These are phyloP conservation scores for Lichenostomus cassidix DNA, from an alignment of 2,113 vertebrate species.

Conservation along the genomic window DNA sequence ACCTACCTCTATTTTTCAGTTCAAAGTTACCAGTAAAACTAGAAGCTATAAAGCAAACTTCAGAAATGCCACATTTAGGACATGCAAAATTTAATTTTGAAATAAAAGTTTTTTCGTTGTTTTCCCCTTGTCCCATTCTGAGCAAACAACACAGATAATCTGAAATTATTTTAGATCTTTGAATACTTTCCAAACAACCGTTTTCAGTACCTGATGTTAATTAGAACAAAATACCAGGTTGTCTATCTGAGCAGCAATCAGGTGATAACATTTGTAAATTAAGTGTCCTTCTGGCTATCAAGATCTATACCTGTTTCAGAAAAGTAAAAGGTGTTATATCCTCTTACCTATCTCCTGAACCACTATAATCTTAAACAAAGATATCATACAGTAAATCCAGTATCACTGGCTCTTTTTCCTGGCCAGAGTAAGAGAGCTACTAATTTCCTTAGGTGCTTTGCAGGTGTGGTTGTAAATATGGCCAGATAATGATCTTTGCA, in stretches of 20 bases:
- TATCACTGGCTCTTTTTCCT: slow-evolving; percentile 42
- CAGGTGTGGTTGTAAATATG: background rate
- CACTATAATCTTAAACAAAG: background rate
- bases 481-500: slow-evolving; percentile 30
- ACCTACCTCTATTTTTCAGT: background rate
- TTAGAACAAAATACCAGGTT: background rate
- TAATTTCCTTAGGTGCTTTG: slow-evolving; percentile 19
- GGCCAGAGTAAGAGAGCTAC: slow-evolving; percentile 1
- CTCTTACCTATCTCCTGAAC: slow-evolving; percentile 1
- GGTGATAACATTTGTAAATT: background rate
- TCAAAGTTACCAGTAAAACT: background rate
- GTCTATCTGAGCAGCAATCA: background rate
- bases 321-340: slow-evolving; percentile 56
- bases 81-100: background rate
- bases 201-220: background rate
- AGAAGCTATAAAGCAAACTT: background rate
- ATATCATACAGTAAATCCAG: background rate
- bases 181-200: background rate
- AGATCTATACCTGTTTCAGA: background rate
- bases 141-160: background rate
- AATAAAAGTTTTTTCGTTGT: background rate
- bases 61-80: background rate
- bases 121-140: background rate
- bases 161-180: background rate
- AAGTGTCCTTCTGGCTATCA: background rate